phyloP scores from a whole-genome alignment of 2,797 vertebrate genomes.

The Sciurus carolinensis region DNA sequence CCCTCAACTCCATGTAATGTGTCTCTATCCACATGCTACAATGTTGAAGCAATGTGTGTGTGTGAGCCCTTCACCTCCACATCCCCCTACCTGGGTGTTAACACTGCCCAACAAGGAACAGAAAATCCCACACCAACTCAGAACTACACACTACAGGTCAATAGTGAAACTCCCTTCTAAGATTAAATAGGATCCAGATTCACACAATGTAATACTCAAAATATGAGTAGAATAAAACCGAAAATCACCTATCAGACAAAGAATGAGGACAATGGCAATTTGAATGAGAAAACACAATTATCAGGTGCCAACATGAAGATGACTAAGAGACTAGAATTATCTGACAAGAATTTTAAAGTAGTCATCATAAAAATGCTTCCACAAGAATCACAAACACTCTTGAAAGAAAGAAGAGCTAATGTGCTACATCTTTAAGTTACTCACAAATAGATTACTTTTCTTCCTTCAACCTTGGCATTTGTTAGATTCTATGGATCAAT shows the following conservation, averaged over 20 bases:
- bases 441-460: neutral
- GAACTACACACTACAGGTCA: rapidly evolving
- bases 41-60: neutral
- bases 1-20: rapidly evolving
- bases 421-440: no score
- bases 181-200: neutral
- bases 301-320: no score
- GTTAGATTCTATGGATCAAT: neutral
- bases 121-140: rapidly evolving
- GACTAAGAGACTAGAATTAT: neutral
- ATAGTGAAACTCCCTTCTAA: neutral
- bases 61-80: neutral
- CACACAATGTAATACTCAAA: neutral
- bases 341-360: no score
- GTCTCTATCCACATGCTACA: no score
- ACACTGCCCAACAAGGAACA: rapidly evolving
- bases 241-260: neutral
- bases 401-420: neutral
- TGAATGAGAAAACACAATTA: neutral
- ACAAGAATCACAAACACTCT: neutral
- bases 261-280: neutral
- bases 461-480: neutral
- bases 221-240: neutral
- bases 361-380: neutral
- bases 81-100: neutral